These are phyloP conservation scores for Serripes groenlandicus DNA, from an alignment of 2,888 invertebrate genomes.

Conservation along the genomic window DNA sequence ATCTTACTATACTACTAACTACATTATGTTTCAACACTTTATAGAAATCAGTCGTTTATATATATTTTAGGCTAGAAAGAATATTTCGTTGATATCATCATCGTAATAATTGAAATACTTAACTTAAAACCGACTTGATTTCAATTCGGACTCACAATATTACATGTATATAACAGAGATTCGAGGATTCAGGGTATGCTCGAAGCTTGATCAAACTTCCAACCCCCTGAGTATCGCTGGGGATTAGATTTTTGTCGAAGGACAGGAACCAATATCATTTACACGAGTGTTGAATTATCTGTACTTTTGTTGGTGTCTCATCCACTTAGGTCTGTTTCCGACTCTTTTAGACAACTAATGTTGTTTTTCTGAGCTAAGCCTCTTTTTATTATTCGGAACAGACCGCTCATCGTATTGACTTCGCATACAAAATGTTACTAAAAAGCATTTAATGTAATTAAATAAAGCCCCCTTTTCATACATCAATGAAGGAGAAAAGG, in stretches of 20 bases:
- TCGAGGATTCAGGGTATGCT: neutral
- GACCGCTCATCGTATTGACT: slow-evolving; percentile 58
- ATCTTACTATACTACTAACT: no score
- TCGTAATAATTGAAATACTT: no score
- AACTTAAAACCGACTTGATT: no score
- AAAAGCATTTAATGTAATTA: slow-evolving; percentile 73
- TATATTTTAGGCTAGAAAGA: no score
- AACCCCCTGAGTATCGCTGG: slow-evolving; percentile 31
- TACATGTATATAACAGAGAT: no score
- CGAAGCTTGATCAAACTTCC: slow-evolving; percentile 6
- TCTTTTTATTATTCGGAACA: slow-evolving; percentile 65
- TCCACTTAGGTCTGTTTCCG: slow-evolving; percentile 62
- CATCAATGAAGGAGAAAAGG: slow-evolving; percentile 50
- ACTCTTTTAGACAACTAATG: slow-evolving; percentile 56
- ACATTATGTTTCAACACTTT: no score
- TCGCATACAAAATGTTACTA: slow-evolving; percentile 69
- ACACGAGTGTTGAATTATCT: slow-evolving; percentile 61
- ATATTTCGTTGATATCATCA: no score
- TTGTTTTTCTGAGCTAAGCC: slow-evolving; percentile 67
- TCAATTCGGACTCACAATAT: no score
- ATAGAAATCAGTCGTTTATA: no score
- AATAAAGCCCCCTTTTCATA: slow-evolving; percentile 64
- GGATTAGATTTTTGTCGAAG: slow-evolving; percentile 39
- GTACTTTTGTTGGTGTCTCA: slow-evolving; percentile 54
- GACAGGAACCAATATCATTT: slow-evolving; percentile 36